Evolutionary conservation across 2,113 vertebrate species (phyloP).

Genomic region (Azemiops feae): DNA sequence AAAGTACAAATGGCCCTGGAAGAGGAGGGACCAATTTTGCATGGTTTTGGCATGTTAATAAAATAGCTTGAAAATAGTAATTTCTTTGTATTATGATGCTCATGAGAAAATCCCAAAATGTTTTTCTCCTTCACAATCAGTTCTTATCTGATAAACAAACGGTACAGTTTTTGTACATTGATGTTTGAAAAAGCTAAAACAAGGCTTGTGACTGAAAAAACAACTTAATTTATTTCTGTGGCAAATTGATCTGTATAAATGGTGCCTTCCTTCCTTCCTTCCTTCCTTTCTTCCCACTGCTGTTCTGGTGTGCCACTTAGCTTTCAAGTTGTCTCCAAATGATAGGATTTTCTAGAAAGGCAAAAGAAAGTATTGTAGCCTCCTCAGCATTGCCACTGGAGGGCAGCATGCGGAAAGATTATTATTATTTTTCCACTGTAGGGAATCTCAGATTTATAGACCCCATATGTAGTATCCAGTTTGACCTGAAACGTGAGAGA

Average conservation of each 20-base stretch:
- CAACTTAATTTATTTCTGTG: conserved; percentile 5
- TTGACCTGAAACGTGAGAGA: conserved; percentile 21
- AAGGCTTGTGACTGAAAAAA: conserved; percentile 2
- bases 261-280: conserved; percentile 38
- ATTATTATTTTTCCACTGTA: conserved; percentile 24
- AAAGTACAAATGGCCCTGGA: background rate
- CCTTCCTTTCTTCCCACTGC: background rate
- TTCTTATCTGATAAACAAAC: background rate
- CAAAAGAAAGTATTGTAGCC: conserved; percentile 18
- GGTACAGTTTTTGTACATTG: background rate
- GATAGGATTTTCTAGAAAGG: background rate
- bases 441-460: conserved; percentile 23
- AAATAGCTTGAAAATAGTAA: background rate
- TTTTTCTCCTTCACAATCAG: conserved; percentile 29
- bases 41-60: background rate
- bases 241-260: conserved; percentile 16
- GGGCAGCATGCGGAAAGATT: conserved; percentile 18
- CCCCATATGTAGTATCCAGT: conserved; percentile 24
- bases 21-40: background rate
- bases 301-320: background rate
- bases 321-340: conserved; percentile 10
- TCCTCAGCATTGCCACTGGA: background rate
- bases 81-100: conserved; percentile 7
- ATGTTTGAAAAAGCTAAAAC: conserved; percentile 7
- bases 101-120: conserved; percentile 33